Conservation (phyloP, 2,113 vertebrate genomes). For the Cyprinodon brontotheroides region DNA sequence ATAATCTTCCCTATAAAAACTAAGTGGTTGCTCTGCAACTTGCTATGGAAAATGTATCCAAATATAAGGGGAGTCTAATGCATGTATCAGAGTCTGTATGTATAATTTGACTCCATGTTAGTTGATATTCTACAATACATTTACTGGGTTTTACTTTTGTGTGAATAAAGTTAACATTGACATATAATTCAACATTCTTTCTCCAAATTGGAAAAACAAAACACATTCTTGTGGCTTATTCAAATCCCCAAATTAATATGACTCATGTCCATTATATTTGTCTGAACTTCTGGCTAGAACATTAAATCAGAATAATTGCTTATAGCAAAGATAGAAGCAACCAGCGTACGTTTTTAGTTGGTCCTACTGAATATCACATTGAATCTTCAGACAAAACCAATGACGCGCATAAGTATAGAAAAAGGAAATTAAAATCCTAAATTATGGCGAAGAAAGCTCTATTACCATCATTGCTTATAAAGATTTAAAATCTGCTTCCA, state of each 20-base stretch:
- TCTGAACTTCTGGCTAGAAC: not conserved
- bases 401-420: not conserved
- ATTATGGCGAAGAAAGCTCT: not conserved
- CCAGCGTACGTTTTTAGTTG: not conserved
- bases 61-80: no score
- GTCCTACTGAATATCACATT: not conserved
- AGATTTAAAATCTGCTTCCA: not conserved
- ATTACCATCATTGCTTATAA: not conserved
- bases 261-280: not conserved
- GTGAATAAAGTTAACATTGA: not conserved
- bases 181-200: not conserved
- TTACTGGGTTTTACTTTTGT: not conserved
- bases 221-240: not conserved
- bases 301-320: not conserved
- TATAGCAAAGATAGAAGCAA: not conserved
- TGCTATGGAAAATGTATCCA: not conserved
- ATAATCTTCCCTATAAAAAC: not conserved
- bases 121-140: not conserved
- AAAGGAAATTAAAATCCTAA: not conserved
- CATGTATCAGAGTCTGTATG: no score
- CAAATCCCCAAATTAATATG: not conserved
- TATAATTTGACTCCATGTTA: not conserved
- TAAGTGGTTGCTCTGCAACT: not conserved
- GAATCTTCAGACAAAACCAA: not conserved
- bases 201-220: not conserved